phyloP scores from a whole-genome alignment of 2,888 invertebrate species.

The Digitonthophagus gazella region DNA sequence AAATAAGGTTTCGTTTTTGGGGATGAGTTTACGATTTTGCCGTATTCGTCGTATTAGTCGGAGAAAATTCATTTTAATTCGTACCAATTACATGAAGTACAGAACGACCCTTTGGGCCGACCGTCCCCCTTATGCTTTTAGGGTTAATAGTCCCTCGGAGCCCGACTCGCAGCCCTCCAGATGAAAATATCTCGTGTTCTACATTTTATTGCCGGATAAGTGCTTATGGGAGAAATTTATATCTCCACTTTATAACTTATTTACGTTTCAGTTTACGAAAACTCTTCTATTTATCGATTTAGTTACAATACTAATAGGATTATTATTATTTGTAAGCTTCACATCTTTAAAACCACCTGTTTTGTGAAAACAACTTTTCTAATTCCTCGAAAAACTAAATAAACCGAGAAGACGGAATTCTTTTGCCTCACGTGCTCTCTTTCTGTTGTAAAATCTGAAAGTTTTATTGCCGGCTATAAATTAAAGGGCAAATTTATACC shows the following conservation, averaged over 20 bases:
- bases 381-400: not conserved
- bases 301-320: too few relatives aligned
- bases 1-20: too few relatives aligned
- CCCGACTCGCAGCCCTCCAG: not conserved
- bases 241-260: not conserved
- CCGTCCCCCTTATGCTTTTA: constrained; percentile 6
- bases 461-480: not conserved
- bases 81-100: constrained; percentile 13
- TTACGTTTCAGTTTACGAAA: not conserved
- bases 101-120: constrained; percentile 7
- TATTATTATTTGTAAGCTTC: too few relatives aligned
- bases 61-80: constrained; percentile 12
- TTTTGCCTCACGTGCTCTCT: not conserved
- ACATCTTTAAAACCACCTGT: not conserved
- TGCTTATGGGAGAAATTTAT: not conserved
- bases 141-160: constrained; percentile 7
- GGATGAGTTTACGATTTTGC: not conserved
- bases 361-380: not conserved
- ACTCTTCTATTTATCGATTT: not conserved
- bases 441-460: not conserved
- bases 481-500: not conserved
- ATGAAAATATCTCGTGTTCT: not conserved
- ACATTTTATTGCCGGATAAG: not conserved
- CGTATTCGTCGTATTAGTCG: not conserved
- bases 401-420: not conserved